Conservation (phyloP, 2,113 vertebrate species). For the Heloderma charlesbogerti region DNA sequence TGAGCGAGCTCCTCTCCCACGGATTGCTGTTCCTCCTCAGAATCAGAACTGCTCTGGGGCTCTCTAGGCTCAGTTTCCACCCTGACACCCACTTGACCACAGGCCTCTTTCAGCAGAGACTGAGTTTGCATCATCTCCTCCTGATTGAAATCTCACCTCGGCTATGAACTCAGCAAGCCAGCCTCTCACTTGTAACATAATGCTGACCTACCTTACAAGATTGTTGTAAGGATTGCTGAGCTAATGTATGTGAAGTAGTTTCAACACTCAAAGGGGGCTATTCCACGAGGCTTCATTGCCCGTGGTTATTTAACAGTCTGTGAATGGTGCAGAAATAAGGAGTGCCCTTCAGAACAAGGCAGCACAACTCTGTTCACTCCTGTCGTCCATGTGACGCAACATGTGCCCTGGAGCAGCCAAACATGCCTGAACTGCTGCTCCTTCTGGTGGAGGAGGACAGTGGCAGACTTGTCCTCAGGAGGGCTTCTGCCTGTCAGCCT, state of each 20-base stretch:
- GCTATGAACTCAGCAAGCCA: neutral
- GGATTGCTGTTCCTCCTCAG: too few species aligned
- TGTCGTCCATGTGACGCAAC: neutral
- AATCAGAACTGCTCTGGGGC: too few species aligned
- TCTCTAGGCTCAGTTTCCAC: too few species aligned
- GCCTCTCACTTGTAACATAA: too few species aligned
- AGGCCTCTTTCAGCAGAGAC: neutral
- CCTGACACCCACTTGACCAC: too few species aligned
- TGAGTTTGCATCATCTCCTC: neutral
- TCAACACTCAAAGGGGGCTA: neutral
- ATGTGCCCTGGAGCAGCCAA: neutral
- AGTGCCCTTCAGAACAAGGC: neutral
- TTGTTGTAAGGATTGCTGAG: too few species aligned
- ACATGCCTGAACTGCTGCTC: too few species aligned
- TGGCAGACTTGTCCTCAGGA: neutral
- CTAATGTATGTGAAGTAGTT: too few species aligned
- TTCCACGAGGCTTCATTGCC: neutral
- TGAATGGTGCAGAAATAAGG: neutral
- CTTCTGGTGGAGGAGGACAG: neutral
- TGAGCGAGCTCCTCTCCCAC: too few species aligned
- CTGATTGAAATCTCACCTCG: neutral
- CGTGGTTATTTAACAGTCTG: neutral
- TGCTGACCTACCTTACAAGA: too few species aligned
- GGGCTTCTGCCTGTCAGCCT: conserved; percentile 3
- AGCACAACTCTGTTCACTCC: too few species aligned